A percentile compares a stretch with the other conserved stretches of the same genome.
phyloP scores from a whole-genome alignment of 1,140 invertebrate species.

The Himalopsyche phryganea region DNA sequence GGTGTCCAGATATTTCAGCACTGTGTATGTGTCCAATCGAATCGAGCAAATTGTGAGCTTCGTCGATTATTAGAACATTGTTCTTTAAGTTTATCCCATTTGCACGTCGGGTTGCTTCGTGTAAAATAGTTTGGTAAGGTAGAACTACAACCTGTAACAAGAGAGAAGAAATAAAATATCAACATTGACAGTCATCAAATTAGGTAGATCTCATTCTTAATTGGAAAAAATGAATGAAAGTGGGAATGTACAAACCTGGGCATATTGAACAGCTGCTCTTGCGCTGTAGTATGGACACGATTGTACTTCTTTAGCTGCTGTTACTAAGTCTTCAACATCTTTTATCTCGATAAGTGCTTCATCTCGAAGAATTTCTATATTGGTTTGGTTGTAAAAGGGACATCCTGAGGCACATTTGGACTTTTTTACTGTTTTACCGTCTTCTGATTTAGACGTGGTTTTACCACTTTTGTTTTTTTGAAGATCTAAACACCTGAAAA shows the following conservation, averaged over 20 bases:
- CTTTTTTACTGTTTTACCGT: slow-evolving; percentile 63
- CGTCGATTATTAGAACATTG: slow-evolving; percentile 91
- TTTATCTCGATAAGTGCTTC: slow-evolving; percentile 66
- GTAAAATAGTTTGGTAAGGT: slow-evolving; percentile 86
- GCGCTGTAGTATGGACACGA: slow-evolving; percentile 91
- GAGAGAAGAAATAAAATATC: slow-evolving; percentile 34
- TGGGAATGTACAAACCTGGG: slow-evolving; percentile 57
- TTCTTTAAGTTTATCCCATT: slow-evolving; percentile 79
- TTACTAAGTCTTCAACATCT: slow-evolving; percentile 87
- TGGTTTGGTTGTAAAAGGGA: slow-evolving; percentile 64
- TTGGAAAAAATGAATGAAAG: background rate
- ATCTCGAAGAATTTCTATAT: slow-evolving; percentile 64
- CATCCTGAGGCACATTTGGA: slow-evolving; percentile 58
- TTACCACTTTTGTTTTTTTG: slow-evolving; percentile 67
- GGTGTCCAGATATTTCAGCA: slow-evolving; percentile 63
- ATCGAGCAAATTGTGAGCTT: slow-evolving; percentile 95
- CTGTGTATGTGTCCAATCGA: slow-evolving; percentile 86
- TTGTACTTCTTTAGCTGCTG: slow-evolving; percentile 63
- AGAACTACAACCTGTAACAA: slow-evolving; percentile 64
- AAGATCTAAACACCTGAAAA: slow-evolving; percentile 76
- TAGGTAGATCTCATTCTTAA: no score
- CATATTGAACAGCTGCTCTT: slow-evolving; percentile 72
- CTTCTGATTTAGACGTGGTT: slow-evolving; percentile 54
- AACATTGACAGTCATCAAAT: no score
- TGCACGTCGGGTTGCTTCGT: slow-evolving; percentile 79